A percentile compares a stretch with the other conserved stretches of the same genome.
Conservation (phyloP, 2,113 vertebrate species). For the Cisticola juncidis region DNA sequence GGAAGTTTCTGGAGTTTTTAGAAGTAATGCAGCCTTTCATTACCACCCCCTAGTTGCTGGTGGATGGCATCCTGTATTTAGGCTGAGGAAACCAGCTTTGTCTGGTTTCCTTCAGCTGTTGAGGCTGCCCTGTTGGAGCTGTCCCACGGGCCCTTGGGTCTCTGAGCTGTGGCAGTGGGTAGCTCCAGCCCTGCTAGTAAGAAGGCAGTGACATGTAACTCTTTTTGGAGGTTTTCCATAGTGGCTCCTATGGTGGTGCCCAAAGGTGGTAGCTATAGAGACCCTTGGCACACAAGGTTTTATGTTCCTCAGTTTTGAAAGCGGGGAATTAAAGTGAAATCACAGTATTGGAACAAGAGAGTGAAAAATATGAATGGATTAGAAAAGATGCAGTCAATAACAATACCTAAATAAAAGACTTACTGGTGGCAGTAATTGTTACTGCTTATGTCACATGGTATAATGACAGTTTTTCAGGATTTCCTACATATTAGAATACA, state of each 20-base stretch:
- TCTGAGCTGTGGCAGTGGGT: neutral
- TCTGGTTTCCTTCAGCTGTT: neutral
- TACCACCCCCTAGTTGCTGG: neutral
- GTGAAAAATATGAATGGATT: neutral
- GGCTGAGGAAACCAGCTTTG: rapidly evolving
- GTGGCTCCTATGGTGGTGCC: rapidly evolving
- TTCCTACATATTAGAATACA: neutral
- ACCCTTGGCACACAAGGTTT: neutral
- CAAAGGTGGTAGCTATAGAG: neutral
- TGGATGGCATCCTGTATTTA: neutral
- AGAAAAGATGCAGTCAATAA: neutral
- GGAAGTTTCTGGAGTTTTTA: neutral
- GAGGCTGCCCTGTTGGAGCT: neutral
- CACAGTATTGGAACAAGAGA: neutral
- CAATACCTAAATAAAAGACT: neutral
- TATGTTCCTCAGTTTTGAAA: neutral
- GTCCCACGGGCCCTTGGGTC: neutral
- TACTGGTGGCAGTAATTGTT: neutral
- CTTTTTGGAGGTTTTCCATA: neutral
- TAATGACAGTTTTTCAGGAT: constrained; percentile 11
- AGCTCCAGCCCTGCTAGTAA: neutral
- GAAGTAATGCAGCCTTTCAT: neutral
- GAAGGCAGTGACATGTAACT: rapidly evolving
- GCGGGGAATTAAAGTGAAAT: neutral
- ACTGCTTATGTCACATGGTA: neutral